These are phyloP conservation scores for Sweltsa coloradensis DNA, from an alignment of 1,140 invertebrate genomes.

Conservation along the genomic window DNA sequence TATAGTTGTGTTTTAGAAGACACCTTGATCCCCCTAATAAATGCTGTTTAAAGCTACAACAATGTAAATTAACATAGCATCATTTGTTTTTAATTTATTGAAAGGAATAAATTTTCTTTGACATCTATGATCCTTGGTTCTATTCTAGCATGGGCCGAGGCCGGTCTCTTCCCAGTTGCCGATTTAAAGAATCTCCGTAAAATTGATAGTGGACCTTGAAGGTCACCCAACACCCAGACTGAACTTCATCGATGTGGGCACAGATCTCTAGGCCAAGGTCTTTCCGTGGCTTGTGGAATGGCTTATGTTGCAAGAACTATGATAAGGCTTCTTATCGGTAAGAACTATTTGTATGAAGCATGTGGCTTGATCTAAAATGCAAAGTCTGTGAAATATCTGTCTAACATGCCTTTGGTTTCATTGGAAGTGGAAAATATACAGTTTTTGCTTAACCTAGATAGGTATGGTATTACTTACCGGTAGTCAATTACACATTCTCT, in stretches of 20 bases:
- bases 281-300: constrained; percentile 94
- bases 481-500: no score
- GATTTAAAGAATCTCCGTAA: constrained; percentile 86
- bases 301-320: constrained; percentile 93
- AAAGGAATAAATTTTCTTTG: neutral
- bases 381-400: neutral
- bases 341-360: constrained; percentile 16
- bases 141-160: constrained; percentile 83
- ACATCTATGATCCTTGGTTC: constrained; percentile 14
- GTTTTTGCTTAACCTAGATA: no score
- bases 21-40: no score
- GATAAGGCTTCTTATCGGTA: constrained; percentile 86
- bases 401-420: no score
- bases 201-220: constrained; percentile 85
- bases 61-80: no score
- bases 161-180: constrained; percentile 74
- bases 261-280: constrained; percentile 93
- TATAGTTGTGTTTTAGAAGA: no score
- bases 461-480: no score
- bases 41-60: no score
- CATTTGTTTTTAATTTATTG: no score
- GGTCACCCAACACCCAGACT: constrained; percentile 97
- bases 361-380: neutral
- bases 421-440: no score
- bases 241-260: constrained; percentile 96